Base-by-base conservation (phyloP, 2,888 invertebrate genomes). In the Agriotes lineatus region DNA sequence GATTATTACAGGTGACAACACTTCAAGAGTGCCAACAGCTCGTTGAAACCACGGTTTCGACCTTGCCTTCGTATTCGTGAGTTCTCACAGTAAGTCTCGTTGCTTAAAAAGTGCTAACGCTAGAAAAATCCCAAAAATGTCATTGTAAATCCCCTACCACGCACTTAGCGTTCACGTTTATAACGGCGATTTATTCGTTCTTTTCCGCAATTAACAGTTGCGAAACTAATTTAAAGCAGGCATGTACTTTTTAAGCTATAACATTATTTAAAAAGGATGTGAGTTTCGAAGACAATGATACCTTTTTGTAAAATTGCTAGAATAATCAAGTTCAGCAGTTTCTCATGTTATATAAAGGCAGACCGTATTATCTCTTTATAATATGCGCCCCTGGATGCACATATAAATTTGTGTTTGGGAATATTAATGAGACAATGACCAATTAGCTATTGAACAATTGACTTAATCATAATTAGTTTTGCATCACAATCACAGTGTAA, bases 311-410 rank as follows among this genome's bases (percentile, higher is more conserved):
- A 39, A 57, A 57, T 39, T 39, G 39, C 18, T 22, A 14, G 18
- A 52, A 33, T 52, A 57, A 14, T 42, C 22, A 57, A 57, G 57
- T 57, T 54, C 57, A 57, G 22, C 39, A 39, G 33, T 37, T 57
- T 57, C 57, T 57, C 57, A 57, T 19, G 39, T 42, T 57, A 22
- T 7, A 57, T 57, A 14, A 57, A 9, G 33, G 9, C 10, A 19
- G 22, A 50, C 33, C 18, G 33, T 25, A 18, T 52, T 52, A 19
- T 9, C 2, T 52, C 18, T 52, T 52, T 18, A 10, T 48, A 22
- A n/a, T 48, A 9, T 42, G 42, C 16, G 16, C 42, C 7, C 16
- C 1, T 14, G 4, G 30, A 6, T 12, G 3, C 2, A 12, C 12
- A 14, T 42, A 14, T 42, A 18, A 14, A 14, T 7, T 1, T 42